Evolutionary conservation across 2,113 vertebrate species (phyloP).

Genomic region (Callospermophilus lateralis): DNA sequence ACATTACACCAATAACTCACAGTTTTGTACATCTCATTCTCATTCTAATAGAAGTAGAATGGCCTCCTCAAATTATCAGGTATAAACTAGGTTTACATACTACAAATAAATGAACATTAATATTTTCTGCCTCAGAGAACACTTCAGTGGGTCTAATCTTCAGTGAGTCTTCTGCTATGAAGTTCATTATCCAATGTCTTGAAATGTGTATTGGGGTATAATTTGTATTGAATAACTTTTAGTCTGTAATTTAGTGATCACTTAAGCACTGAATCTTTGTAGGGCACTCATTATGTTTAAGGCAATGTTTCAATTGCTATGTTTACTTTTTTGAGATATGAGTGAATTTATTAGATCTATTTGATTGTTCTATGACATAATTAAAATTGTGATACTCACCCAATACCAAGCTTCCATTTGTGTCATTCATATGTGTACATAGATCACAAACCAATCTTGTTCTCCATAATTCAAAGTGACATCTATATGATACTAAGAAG

Average conservation of each 20-base stretch:
- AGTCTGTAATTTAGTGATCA: not conserved
- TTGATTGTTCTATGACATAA: not conserved
- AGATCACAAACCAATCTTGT: not conserved
- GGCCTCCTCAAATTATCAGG: not conserved
- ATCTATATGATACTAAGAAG: not conserved
- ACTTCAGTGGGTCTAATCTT: not conserved
- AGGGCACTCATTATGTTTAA: not conserved
- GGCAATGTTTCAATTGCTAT: not conserved
- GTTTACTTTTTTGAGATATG: not conserved
- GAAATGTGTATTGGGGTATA: not conserved
- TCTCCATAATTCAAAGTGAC: not conserved
- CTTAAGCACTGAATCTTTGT: not conserved
- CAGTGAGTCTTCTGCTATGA: not conserved
- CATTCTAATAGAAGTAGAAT: not conserved
- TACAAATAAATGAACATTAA: not conserved
- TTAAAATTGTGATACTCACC: not conserved
- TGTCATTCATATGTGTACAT: not conserved
- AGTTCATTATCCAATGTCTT: not conserved
- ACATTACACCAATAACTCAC: not conserved
- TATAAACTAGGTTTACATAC: not conserved
- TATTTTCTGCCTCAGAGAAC: not conserved
- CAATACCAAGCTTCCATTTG: too few species aligned
- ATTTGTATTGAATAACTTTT: not conserved
- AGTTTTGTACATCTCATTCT: not conserved
- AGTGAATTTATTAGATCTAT: not conserved